A percentile compares a stretch with the other conserved stretches of the same genome.
phyloP scores from a whole-genome alignment of 1,140 invertebrate species.

The Aplysia californica region DNA sequence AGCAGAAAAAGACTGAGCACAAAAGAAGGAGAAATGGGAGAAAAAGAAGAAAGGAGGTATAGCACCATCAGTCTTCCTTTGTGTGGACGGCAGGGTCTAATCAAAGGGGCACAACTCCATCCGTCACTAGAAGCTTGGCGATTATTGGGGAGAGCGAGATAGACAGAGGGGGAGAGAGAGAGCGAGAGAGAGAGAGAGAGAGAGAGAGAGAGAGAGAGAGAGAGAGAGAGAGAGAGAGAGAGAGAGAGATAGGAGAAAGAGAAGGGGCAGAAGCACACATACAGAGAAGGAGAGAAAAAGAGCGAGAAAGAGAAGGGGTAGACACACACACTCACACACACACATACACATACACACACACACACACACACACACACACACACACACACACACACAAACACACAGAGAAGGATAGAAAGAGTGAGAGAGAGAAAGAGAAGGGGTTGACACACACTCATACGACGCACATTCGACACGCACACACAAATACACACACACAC shows the following conservation, averaged over 20 bases:
- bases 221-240: not conserved
- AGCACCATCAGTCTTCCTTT: not conserved
- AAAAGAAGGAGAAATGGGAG: not conserved
- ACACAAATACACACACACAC: too few relatives aligned
- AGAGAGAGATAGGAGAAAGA: not conserved
- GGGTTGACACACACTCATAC: too few relatives aligned
- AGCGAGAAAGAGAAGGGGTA: not conserved
- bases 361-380: too few relatives aligned
- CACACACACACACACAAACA: too few relatives aligned
- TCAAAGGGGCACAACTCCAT: not conserved
- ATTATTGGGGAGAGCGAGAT: not conserved
- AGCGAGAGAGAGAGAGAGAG: not conserved
- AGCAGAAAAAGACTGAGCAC: too few relatives aligned
- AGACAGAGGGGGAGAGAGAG: not conserved
- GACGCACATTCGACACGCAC: too few relatives aligned
- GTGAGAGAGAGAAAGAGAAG: too few relatives aligned
- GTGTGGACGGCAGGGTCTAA: not conserved
- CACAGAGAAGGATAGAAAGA: too few relatives aligned
- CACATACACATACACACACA: too few relatives aligned
- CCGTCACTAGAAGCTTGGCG: not conserved
- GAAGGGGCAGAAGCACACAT: not conserved
- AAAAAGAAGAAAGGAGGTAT: not conserved
- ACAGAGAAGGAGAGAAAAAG: not conserved
- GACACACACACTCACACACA: too few relatives aligned
- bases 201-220: not conserved